These are phyloP conservation scores for Hydropotes inermis DNA, from an alignment of 2,113 vertebrate genomes.

Conservation along the genomic window DNA sequence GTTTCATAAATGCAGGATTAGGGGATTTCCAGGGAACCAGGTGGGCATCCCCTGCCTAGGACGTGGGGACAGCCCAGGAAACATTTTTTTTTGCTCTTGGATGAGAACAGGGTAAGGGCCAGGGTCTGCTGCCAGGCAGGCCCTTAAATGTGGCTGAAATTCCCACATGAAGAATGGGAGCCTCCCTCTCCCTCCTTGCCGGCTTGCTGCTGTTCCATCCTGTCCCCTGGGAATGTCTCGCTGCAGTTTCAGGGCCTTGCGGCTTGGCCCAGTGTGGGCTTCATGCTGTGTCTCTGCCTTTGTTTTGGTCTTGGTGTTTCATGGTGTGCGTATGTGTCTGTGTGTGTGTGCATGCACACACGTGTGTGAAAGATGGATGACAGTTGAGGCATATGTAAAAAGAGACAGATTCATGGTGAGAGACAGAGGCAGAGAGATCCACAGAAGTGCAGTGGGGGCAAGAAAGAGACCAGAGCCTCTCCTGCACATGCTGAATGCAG, in stretches of 20 bases:
- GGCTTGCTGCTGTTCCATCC: background rate
- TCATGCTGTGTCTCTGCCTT: background rate
- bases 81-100: background rate
- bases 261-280: background rate
- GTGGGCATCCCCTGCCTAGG: constrained; percentile 52
- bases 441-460: background rate
- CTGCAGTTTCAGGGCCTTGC: background rate
- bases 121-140: background rate
- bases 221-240: background rate
- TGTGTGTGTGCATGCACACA: background rate
- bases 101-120: background rate
- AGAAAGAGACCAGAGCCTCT: background rate
- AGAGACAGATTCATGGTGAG: background rate
- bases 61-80: constrained; percentile 49
- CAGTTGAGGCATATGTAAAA: background rate
- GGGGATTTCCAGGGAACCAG: constrained; percentile 65
- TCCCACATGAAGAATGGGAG: background rate
- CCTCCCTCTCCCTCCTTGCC: background rate
- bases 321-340: background rate
- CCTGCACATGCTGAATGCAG: too few relatives aligned
- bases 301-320: background rate
- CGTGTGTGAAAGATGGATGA: background rate
- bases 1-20: constrained; percentile 76
- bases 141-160: background rate
- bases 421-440: background rate